These are phyloP conservation scores for Merodon equestris DNA, from an alignment of 2,888 invertebrate genomes.

Conservation along the genomic window DNA sequence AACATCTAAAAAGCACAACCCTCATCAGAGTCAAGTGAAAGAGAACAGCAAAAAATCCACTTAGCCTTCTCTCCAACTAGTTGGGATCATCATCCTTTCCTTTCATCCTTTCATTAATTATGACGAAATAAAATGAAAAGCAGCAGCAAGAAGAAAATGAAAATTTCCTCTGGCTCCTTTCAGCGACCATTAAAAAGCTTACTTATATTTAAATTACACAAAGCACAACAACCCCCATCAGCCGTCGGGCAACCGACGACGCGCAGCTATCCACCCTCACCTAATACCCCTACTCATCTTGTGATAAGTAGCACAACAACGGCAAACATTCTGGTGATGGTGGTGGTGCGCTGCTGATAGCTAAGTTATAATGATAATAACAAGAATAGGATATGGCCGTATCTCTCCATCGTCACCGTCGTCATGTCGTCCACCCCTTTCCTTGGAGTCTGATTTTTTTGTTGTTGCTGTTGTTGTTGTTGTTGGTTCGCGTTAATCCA, in stretches of 20 bases:
- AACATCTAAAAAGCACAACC: slow-evolving; percentile 48
- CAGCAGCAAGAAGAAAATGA: slow-evolving; percentile 60
- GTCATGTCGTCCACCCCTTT: slow-evolving; percentile 57
- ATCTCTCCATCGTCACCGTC: slow-evolving; percentile 16
- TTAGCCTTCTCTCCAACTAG: slow-evolving; percentile 49
- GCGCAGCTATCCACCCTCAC: slow-evolving; percentile 15
- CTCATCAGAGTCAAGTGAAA: slow-evolving; percentile 24
- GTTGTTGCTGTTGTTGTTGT: too few relatives aligned
- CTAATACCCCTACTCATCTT: not conserved
- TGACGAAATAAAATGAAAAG: slow-evolving; percentile 62
- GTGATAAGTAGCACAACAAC: slow-evolving; percentile 22
- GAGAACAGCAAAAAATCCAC: slow-evolving; percentile 38
- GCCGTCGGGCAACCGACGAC: slow-evolving; percentile 2
- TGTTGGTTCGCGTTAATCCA: slow-evolving; percentile 46
- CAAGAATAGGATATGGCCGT: slow-evolving; percentile 62
- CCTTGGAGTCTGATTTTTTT: not conserved
- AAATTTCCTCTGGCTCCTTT: slow-evolving; percentile 62
- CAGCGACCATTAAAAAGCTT: slow-evolving; percentile 67
- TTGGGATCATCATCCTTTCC: slow-evolving; percentile 64
- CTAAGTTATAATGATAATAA: slow-evolving; percentile 59
- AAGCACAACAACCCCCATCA: slow-evolving; percentile 48
- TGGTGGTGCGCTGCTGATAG: slow-evolving; percentile 25
- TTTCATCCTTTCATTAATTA: slow-evolving; percentile 68
- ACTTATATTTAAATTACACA: slow-evolving; percentile 68
- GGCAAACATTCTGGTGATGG: slow-evolving; percentile 33